Percentiles rank a stretch among this genome's conserved stretches.
phyloP scores from a whole-genome alignment of 2,113 vertebrate species.

The Cebidichthys violaceus region DNA sequence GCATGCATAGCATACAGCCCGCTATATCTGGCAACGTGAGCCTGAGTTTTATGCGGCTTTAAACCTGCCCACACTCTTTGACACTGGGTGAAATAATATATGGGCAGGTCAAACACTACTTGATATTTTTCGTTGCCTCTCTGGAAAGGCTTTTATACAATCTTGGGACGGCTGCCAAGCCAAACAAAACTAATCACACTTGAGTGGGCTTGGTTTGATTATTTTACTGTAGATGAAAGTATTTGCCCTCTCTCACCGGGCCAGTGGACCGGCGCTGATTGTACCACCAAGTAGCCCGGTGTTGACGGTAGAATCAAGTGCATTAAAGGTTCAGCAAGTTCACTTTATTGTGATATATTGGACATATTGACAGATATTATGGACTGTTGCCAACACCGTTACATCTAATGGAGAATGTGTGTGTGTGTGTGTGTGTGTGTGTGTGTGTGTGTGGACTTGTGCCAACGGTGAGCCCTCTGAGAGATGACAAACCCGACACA shows the following conservation, averaged over 20 bases:
- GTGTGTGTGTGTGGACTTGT: slow-evolving; percentile 27
- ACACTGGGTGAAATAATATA: slow-evolving; percentile 54
- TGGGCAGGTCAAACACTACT: slow-evolving; percentile 31
- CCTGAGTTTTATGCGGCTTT: slow-evolving; percentile 1
- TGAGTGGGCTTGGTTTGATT: slow-evolving; percentile 53
- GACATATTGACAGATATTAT: slow-evolving; percentile 43
- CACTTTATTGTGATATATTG: slow-evolving; percentile 47
- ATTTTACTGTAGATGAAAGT: slow-evolving; percentile 58
- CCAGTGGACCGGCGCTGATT: slow-evolving; percentile 19
- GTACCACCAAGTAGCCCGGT: not conserved
- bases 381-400: slow-evolving; percentile 39
- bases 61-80: slow-evolving; percentile 17
- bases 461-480: slow-evolving; percentile 25
- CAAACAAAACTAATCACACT: slow-evolving; percentile 64
- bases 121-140: slow-evolving; percentile 38
- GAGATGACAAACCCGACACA: not conserved
- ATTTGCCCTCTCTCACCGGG: slow-evolving; percentile 35
- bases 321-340: slow-evolving; percentile 61
- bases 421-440: slow-evolving; percentile 34
- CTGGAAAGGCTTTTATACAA: slow-evolving; percentile 26
- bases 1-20: not conserved
- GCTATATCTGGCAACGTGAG: not conserved
- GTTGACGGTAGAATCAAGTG: slow-evolving; percentile 60
- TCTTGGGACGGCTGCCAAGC: slow-evolving; percentile 52
- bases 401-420: slow-evolving; percentile 2